Conservation (phyloP, 2,113 vertebrate genomes). For the Fulmarus glacialis region DNA sequence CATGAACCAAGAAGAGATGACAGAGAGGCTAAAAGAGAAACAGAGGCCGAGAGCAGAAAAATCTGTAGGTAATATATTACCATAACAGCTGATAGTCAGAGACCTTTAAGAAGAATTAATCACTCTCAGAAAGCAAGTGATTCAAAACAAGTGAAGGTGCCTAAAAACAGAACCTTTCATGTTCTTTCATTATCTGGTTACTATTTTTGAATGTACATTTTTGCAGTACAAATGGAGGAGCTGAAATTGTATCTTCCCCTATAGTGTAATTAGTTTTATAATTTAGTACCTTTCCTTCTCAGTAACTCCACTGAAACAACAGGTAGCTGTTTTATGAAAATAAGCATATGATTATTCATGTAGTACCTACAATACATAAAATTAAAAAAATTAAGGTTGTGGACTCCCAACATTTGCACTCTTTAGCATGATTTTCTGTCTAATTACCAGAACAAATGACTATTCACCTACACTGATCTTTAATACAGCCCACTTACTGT, state of each 20-base stretch:
- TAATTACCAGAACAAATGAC: not conserved
- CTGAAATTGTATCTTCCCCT: not conserved
- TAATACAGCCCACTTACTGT: not conserved
- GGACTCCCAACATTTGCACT: not conserved
- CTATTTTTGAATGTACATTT: not conserved
- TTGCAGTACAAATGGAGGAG: not conserved
- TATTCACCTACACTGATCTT: not conserved
- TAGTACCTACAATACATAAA: not conserved
- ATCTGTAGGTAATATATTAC: not conserved
- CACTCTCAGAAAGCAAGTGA: not conserved
- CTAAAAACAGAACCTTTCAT: not conserved
- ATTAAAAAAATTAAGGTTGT: not conserved
- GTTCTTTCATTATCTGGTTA: not conserved
- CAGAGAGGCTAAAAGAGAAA: not conserved
- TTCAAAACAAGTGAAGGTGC: not conserved
- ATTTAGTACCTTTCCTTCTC: not conserved
- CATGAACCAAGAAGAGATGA: not conserved
- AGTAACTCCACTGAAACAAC: not conserved
- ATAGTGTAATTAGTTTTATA: not conserved
- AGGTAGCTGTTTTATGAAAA: not conserved
- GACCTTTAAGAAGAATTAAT: not conserved
- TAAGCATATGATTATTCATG: not conserved
- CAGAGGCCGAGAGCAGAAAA: not conserved
- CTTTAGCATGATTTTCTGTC: not conserved
- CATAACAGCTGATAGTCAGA: not conserved